phyloP scores from a whole-genome alignment of 1,140 invertebrate species.

The Cydia strobilella region DNA sequence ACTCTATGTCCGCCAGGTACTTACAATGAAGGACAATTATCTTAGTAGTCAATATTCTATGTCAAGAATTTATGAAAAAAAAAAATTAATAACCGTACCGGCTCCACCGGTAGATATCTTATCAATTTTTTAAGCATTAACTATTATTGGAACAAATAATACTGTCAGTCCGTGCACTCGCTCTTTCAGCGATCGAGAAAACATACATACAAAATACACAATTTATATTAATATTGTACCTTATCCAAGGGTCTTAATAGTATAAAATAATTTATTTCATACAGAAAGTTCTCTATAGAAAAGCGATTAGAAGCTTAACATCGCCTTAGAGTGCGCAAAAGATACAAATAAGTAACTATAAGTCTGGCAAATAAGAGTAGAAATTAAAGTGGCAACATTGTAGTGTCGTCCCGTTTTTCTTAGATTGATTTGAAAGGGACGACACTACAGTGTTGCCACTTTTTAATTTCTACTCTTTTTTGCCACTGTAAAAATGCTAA shows the following conservation, averaged over 20 bases:
- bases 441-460: too few relatives aligned
- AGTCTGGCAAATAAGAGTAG: too few relatives aligned
- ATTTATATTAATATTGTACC: neutral
- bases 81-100: slow-evolving; percentile 33
- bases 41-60: slow-evolving; percentile 22
- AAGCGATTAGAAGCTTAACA: neutral
- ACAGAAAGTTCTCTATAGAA: neutral
- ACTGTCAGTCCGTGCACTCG: slow-evolving; percentile 41
- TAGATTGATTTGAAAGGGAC: too few relatives aligned
- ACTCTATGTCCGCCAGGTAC: slow-evolving; percentile 19
- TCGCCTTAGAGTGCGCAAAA: too few relatives aligned
- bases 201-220: neutral
- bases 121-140: neutral
- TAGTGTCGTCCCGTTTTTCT: too few relatives aligned
- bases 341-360: slow-evolving; percentile 11
- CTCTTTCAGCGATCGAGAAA: neutral
- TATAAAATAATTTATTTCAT: neutral
- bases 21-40: slow-evolving; percentile 26
- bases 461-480: too few relatives aligned
- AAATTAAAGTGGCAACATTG: too few relatives aligned
- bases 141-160: slow-evolving; percentile 49
- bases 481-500: too few relatives aligned
- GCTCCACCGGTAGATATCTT: slow-evolving; percentile 38
- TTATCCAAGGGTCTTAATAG: neutral
- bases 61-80: slow-evolving; percentile 30